Evolutionary conservation across 2,797 vertebrate genomes (phyloP), one percentile per base, ranked within the genome.

Genomic region (Corythornis leucogaster): DNA sequence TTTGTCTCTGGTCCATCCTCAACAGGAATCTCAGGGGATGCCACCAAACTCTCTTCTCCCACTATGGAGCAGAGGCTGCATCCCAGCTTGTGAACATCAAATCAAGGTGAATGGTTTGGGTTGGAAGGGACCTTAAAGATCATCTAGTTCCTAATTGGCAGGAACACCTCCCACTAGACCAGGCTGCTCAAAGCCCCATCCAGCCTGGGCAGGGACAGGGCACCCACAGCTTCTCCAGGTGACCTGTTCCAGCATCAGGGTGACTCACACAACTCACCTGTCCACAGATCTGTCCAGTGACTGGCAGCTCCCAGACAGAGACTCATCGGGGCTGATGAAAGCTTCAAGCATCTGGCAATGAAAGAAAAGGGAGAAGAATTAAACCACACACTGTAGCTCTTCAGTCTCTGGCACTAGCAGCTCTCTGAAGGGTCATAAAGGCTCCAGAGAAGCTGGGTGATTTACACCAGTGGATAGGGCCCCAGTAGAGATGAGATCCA

Each of bases 291-390:
- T 98, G 74, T 97, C 97, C 94, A 98, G 85, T 0, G 99, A 99
- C 79, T 99, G 98, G 94, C 99, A 99, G 97, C 98, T 99, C 97
- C 98, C 98, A 35, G 98, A 99, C 74, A 99, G 97, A 0, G 99
- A 99, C 45, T 97, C 98, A 17, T 98, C 98, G 0, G 98, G 97
- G 76, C 98, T 99, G 93, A 98, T 98, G 83, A 99, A 99, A 35
- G 98, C 98, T 94, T 99, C 98, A 93, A 99, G 95, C 96, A 99
- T 97, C 99, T 99, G 90, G 51, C 16, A 91, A 61, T 3, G n/a
- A 81, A 81, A 85, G 58, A 58, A 76, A 64, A 82, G n/a, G 24
- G 28, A 7, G 62, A 87, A 54, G 15, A 73, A 58, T 90, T n/a
- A 90, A 87, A 31, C 9, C 58, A 40, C 0, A 8, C 19, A 15